Conservation (phyloP, 2,113 vertebrate genomes). For the Cyanoramphus novaezelandiae region DNA sequence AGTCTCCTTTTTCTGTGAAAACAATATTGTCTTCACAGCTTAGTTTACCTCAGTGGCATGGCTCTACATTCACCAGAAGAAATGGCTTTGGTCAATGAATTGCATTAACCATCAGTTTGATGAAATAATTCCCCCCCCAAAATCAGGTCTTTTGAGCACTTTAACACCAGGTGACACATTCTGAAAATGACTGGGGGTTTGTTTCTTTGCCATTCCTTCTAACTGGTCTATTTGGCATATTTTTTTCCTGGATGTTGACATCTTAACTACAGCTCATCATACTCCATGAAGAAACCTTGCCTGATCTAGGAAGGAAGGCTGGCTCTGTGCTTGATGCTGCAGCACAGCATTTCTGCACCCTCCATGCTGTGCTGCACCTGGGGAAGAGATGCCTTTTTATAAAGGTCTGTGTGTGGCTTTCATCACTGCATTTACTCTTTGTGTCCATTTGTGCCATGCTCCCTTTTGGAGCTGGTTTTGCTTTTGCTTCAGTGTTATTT, state of each 20-base stretch:
- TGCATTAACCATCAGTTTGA: not conserved
- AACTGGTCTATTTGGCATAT: not conserved
- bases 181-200: not conserved
- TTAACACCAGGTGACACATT: not conserved
- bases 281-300: not conserved
- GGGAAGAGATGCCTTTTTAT: not conserved
- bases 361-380: not conserved
- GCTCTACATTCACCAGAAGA: not conserved
- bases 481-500: not conserved
- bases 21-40: not conserved
- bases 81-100: not conserved
- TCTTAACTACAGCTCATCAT: not conserved
- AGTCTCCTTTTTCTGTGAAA: conserved; percentile 2
- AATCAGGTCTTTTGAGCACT: not conserved
- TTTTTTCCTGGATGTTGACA: not conserved
- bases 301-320: not conserved
- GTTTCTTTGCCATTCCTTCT: not conserved
- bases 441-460: not conserved
- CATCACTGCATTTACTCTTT: not conserved
- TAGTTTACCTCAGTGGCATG: not conserved
- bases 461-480: not conserved
- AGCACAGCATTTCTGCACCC: not conserved
- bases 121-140: not conserved
- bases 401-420: not conserved
- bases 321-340: not conserved